A percentile compares a stretch with the other conserved stretches of the same genome.
These are phyloP conservation scores for Turritopsis dohrnii DNA, from an alignment of 30 jellyfish, hydroid and myxozoan species.

Conservation along the genomic window DNA sequence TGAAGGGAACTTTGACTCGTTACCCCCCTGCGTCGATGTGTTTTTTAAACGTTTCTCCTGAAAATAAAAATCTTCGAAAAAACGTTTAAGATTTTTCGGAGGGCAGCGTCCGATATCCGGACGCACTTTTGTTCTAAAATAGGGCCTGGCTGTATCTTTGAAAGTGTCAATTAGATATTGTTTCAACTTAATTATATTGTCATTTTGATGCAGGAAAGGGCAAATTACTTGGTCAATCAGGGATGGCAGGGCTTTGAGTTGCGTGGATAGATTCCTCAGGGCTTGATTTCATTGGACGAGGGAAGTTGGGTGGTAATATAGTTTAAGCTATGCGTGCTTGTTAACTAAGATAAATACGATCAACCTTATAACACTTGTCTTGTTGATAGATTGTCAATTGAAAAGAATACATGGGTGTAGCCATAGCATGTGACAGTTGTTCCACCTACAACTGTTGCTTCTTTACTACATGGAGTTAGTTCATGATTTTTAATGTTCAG, in stretches of 20 bases:
- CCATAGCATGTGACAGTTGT: slow-evolving; percentile 11
- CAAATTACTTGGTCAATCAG: slow-evolving; percentile 1
- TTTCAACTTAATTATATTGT: background rate
- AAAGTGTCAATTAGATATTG: slow-evolving; percentile 4
- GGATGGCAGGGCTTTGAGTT: slow-evolving; percentile 14
- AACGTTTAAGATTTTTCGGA: too few species aligned
- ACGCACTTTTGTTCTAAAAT: too few species aligned
- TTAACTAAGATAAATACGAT: slow-evolving; percentile 2
- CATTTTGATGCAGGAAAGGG: slow-evolving; percentile 6
- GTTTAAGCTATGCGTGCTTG: slow-evolving; percentile 5
- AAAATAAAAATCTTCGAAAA: too few species aligned
- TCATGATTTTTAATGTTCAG: too few species aligned
- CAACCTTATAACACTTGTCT: slow-evolving; percentile 5
- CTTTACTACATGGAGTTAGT: background rate
- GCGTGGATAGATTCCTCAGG: slow-evolving; percentile 2
- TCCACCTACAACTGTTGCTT: slow-evolving; percentile 3
- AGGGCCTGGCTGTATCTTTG: too few species aligned
- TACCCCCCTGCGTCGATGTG: too few species aligned
- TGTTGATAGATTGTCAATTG: slow-evolving; percentile 5
- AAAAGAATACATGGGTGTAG: slow-evolving; percentile 6
- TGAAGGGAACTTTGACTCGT: too few species aligned
- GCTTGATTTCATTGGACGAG: slow-evolving; percentile 5
- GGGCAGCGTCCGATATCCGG: too few species aligned
- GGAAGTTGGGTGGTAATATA: slow-evolving; percentile 8
- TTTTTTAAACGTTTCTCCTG: too few species aligned